These are phyloP conservation scores for Acleris cristana DNA, from an alignment of 2,888 invertebrate genomes.

Conservation along the genomic window DNA sequence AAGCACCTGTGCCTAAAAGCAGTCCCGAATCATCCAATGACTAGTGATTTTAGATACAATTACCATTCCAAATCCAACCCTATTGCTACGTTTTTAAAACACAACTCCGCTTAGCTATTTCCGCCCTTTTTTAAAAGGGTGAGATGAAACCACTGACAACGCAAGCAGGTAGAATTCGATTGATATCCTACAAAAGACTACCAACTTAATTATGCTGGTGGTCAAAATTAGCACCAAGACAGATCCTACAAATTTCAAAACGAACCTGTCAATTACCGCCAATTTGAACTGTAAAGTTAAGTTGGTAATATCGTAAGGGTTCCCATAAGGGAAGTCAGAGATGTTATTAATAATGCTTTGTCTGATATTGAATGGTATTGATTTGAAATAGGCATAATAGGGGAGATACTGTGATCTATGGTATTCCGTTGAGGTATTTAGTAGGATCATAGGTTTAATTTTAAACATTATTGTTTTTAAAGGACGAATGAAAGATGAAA, in stretches of 20 bases:
- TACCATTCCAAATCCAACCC: constrained; percentile 36
- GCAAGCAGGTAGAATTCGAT: constrained; percentile 77
- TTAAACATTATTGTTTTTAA: too few relatives aligned
- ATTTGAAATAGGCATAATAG: constrained; percentile 2
- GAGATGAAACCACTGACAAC: constrained; percentile 67
- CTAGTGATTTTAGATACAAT: constrained; percentile 56
- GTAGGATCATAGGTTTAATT: background rate
- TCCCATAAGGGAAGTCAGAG: background rate
- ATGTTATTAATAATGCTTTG: constrained; percentile 5
- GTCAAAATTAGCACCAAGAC: background rate
- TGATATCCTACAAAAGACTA: constrained; percentile 56
- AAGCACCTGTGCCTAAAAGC: constrained; percentile 73
- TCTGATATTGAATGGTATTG: constrained; percentile 1
- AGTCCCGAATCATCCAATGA: constrained; percentile 70
- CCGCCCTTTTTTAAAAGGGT: constrained; percentile 60
- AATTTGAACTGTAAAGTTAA: constrained; percentile 4
- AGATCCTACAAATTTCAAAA: background rate
- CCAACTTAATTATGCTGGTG: constrained; percentile 13
- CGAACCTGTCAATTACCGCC: background rate
- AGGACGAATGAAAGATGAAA: too few relatives aligned
- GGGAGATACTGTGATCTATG: background rate
- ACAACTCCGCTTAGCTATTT: constrained; percentile 45
- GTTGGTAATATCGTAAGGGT: constrained; percentile 2
- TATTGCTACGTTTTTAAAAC: rapidly evolving
- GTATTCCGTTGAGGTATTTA: background rate